phyloP scores from a whole-genome alignment of 2,888 invertebrate species.

The Leucoma salicis region DNA sequence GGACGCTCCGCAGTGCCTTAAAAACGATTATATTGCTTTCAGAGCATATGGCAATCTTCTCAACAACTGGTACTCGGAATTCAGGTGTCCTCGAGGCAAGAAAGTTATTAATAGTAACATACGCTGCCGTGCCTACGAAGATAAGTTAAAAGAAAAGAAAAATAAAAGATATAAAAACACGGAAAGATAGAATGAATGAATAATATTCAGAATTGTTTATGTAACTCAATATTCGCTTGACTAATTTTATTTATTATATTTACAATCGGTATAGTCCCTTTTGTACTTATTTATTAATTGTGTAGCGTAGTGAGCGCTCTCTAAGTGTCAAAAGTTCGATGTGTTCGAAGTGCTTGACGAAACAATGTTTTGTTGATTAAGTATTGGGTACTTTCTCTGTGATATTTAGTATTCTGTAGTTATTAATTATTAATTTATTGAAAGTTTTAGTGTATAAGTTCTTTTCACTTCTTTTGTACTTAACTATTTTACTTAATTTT shows the following conservation, averaged over 20 bases:
- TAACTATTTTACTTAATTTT: constrained; percentile 41
- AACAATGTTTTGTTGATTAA: constrained; percentile 73
- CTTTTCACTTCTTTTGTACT: constrained; percentile 63
- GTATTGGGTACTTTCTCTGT: constrained; percentile 81
- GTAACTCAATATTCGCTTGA: constrained; percentile 29
- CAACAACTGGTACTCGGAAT: constrained; percentile 81
- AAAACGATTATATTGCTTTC: constrained; percentile 84
- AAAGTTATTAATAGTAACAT: constrained; percentile 43
- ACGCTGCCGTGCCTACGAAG: constrained; percentile 51
- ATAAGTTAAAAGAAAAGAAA: constrained; percentile 53
- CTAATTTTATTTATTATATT: constrained; percentile 40
- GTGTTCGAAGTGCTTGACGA: constrained; percentile 66
- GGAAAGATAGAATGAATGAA: constrained; percentile 34
- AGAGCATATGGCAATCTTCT: constrained; percentile 82
- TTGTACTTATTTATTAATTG: constrained; percentile 52
- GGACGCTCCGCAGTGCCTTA: constrained; percentile 77
- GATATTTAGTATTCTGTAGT: constrained; percentile 80
- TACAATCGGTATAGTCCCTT: constrained; percentile 42
- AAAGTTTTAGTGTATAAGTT: constrained; percentile 63
- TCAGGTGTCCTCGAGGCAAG: constrained; percentile 63
- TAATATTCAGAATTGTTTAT: constrained; percentile 31
- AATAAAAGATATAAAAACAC: constrained; percentile 32
- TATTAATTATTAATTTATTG: constrained; percentile 76
- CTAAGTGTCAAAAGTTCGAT: constrained; percentile 49
- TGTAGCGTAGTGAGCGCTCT: constrained; percentile 43